Base-by-base conservation (phyloP, 2,797 vertebrate genomes). In the Poeciliopsis presidionis region DNA sequence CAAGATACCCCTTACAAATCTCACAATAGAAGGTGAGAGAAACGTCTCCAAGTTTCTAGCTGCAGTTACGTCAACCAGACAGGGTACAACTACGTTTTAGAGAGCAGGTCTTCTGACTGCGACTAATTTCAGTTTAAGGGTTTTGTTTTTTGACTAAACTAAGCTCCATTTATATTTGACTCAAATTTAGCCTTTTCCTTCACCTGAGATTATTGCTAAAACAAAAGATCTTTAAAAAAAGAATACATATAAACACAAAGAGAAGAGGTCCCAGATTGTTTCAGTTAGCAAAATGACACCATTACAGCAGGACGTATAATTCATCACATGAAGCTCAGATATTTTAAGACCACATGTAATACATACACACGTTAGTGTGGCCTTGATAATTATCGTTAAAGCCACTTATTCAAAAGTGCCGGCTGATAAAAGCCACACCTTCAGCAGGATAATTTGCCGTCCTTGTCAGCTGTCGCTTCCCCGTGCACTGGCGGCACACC, bases 381-480 rank as follows among this genome's bases (percentile, higher is more conserved):
- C 46, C 78, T 59, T 75, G 45, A 61, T n/a, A 63, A 77, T 74
- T 43, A 53, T 63, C 51, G 5, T 67, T 76, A 12, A 74, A 59
- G 5, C 75, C 7, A 28, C 20, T 63, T 28, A 46, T 72, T 18
- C 6, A 36, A 28, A 70, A 63, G 55, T 30, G 76, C 28, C 1
- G 18, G 81, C 28, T 73, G 71, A 83, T 78, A 72, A 78, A 81
- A 70, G 72, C 36, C 79, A 76, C 82, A 87, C 89, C 69, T 80
- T 78, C 59, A 73, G 74, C 71, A 72, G 49, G 71, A 73, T 72
- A 18, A 84, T 87, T 78, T 78, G 61, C 81, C 71, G 76, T 77
- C 84, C 81, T 82, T 61, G 81, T 89, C 84, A 88, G 81, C 81
- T 81, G 88, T 87, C 93, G 86, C 55, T 25, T 84, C 83, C 65